phyloP scores from a whole-genome alignment of 2,797 vertebrate genomes.

The Alosa sapidissima region DNA sequence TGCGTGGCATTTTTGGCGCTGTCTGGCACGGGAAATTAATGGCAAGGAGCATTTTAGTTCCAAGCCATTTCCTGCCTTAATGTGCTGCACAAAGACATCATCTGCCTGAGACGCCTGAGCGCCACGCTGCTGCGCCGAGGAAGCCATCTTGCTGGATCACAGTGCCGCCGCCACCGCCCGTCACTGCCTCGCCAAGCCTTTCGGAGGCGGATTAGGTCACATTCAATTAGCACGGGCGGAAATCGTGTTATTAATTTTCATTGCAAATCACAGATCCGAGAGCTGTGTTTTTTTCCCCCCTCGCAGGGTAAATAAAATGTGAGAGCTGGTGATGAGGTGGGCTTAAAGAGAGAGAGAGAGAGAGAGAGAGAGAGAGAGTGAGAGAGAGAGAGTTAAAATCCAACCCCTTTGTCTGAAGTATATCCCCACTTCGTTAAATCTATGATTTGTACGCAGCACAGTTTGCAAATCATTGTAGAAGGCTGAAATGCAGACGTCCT shows the following conservation, averaged over 20 bases:
- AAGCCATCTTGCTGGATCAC: slow-evolving; percentile 61
- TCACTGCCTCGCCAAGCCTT: slow-evolving; percentile 54
- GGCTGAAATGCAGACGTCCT: neutral
- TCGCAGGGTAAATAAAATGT: slow-evolving; percentile 3
- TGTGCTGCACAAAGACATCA: slow-evolving; percentile 67
- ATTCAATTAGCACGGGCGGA: slow-evolving; percentile 40
- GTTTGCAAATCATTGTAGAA: neutral
- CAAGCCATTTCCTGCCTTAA: slow-evolving; percentile 73
- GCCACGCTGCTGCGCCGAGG: slow-evolving; percentile 38
- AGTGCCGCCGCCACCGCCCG: slow-evolving; percentile 39
- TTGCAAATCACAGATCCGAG: slow-evolving; percentile 32
- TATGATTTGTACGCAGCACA: neutral
- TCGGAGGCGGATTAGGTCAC: slow-evolving; percentile 53
- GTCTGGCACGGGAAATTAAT: slow-evolving; percentile 56
- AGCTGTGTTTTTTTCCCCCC: neutral
- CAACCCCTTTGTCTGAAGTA: neutral
- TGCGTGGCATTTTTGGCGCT: slow-evolving; percentile 55
- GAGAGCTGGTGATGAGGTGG: neutral
- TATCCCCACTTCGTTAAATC: neutral
- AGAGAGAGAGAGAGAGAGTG: too few relatives aligned
- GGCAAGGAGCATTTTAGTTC: slow-evolving; percentile 70
- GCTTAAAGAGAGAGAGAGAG: neutral
- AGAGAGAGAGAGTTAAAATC: neutral
- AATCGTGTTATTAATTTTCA: slow-evolving; percentile 44
- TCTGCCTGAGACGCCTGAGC: slow-evolving; percentile 41